Evolutionary conservation across 1,140 invertebrate genomes (phyloP), one percentile per base, ranked within the genome.

Genomic region (Philaenus spumarius): DNA sequence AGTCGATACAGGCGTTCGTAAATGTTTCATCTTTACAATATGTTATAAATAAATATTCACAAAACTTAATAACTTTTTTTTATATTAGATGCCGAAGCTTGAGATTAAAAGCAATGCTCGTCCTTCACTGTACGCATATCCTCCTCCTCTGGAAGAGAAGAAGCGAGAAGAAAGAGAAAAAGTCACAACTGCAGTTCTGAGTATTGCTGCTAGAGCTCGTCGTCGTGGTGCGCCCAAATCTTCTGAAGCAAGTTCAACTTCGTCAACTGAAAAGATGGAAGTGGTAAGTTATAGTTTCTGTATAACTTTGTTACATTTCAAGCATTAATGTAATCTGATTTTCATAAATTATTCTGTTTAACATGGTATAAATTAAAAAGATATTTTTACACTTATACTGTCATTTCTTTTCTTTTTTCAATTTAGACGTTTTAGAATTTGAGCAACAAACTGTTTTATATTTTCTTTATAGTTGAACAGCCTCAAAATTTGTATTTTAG

Each of bases 131-230:
- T 99, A 95, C 72, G 97, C 94, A 0, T 99, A 99, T 73, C 96
- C 96, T 6, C 90, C 96, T 17, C 86, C 95, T 0, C 74, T 99
- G 19, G 97, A 99, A 78, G 95, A 98, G 69, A 98, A 98, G 75
- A 98, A 98, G 75, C 90, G 94, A 43, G 95, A 97, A 69, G 93
- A 97, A 72, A 82, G 92, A 7, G 94, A 98, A 68, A 91, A 94
- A 67, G 93, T 96, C 11, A 94, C 95, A 30, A 98, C 95, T 15
- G 97, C 96, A 7, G 93, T 99, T 2, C 77, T 99, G 17, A 97
- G 94, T 68, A 98, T 98, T 64, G 97, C 97, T 0, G 93, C 93
- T 1, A 84, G 93, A 62, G 86, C 93, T 64, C 82, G 89, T 61
- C 84, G 93, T 59, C 83, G 90, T 20, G 89, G 92, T 59, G 83